Evolutionary conservation across 1,140 invertebrate species (phyloP), one percentile per base, ranked within the genome.

Genomic region (Aporrectodea caliginosa): DNA sequence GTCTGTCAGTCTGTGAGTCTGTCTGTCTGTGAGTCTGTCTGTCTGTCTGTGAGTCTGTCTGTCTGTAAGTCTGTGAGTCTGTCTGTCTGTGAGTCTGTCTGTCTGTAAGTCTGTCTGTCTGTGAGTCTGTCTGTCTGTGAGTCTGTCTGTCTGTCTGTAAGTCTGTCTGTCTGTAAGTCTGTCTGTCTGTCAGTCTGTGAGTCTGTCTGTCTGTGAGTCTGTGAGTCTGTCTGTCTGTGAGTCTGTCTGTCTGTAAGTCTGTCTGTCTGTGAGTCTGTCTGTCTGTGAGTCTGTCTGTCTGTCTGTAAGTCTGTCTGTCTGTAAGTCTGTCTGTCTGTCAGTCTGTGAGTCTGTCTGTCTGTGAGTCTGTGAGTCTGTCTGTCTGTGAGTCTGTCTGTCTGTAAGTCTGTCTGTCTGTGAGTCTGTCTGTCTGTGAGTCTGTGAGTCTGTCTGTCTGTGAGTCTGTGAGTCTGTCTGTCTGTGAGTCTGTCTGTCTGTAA

Each of bases 231-330:
- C 16, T 80, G 14, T 80, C 14, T 80, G n/a, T n/a, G n/a, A n/a
- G n/a, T n/a, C n/a, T n/a, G n/a, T n/a, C n/a, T n/a, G n/a, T n/a
- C n/a, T n/a, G n/a, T n/a, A n/a, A n/a, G n/a, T n/a, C n/a, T n/a
- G n/a, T n/a, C n/a, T n/a, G n/a, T n/a, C n/a, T n/a, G 35, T 80
- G 16, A 77, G 35, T 80, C 69, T 80, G 74, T 77, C n/a, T 80
- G 16, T 70, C 30, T 80, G 58, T 71, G 6, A 68, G 2, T 77
- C 2, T 80, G 32, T 80, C n/a, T 78, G 74, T 80, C 30, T 80
- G n/a, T n/a, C n/a, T n/a, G n/a, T n/a, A n/a, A n/a, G n/a, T n/a
- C n/a, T n/a, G n/a, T n/a, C n/a, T n/a, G n/a, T n/a, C n/a, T n/a
- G n/a, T n/a, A n/a, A n/a, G n/a, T n/a, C n/a, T n/a, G n/a, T n/a